Conservation (phyloP, 1,140 invertebrate species). For the Aleiodes sp. region DNA sequence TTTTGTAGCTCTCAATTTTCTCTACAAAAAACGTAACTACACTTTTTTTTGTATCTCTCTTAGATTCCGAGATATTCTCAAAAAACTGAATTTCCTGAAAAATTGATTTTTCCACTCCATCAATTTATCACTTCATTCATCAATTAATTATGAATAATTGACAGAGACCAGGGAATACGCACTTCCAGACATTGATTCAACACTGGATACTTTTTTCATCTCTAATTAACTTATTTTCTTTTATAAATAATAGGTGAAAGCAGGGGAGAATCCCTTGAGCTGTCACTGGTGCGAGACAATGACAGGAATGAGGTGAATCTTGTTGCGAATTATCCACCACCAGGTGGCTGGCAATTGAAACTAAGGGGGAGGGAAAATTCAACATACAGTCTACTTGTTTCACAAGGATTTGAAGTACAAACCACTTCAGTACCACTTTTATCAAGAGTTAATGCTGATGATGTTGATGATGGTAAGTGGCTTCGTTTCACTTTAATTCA, state of each 20-base stretch:
- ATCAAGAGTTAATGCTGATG: not conserved
- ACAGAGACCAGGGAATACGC: not conserved
- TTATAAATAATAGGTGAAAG: not conserved
- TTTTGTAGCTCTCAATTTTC: no score
- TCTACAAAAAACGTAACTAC: no score
- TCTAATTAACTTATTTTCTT: no score
- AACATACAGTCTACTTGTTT: not conserved
- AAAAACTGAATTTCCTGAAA: not conserved
- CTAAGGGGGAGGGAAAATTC: slow-evolving; percentile 32
- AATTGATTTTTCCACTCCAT: not conserved
- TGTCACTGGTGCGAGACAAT: slow-evolving; percentile 18
- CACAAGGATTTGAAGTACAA: not conserved
- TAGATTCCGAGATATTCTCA: no score
- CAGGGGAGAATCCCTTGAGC: not conserved
- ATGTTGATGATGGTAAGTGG: not conserved
- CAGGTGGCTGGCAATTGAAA: slow-evolving; percentile 47
- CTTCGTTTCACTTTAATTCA: no score
- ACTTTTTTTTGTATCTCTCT: no score
- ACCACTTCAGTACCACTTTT: not conserved
- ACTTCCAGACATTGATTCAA: slow-evolving; percentile 7
- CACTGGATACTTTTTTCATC: no score
- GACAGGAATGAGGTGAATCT: slow-evolving; percentile 38
- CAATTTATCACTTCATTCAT: not conserved
- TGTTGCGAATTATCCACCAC: slow-evolving; percentile 46
- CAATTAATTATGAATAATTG: not conserved